Evolutionary conservation across 1,140 invertebrate genomes (phyloP).

Genomic region (Laodelphax striatellus): DNA sequence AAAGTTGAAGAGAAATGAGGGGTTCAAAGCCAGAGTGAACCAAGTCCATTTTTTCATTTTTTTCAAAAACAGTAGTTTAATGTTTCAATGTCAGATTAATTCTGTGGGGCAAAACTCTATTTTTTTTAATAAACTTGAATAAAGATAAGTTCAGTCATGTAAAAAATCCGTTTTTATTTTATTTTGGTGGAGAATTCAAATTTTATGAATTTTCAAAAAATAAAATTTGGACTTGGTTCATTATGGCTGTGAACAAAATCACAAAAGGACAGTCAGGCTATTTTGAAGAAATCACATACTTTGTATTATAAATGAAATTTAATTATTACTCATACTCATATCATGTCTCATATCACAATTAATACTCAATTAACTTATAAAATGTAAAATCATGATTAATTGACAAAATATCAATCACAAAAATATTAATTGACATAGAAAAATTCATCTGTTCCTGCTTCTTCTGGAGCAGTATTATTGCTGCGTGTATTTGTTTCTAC

Average conservation of each 20-base stretch:
- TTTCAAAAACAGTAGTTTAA: not conserved
- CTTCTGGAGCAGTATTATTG: not conserved
- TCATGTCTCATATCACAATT: not conserved
- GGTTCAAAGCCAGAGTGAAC: constrained; percentile 1
- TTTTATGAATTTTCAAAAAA: too few species aligned
- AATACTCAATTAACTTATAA: not conserved
- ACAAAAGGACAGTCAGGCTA: not conserved
- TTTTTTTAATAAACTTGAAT: not conserved
- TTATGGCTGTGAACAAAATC: not conserved
- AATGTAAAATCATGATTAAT: not conserved
- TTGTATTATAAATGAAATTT: not conserved
- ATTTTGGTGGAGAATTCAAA: not conserved
- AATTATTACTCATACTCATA: not conserved
- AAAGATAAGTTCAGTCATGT: not conserved
- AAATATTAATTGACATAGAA: not conserved
- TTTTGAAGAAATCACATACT: too few species aligned
- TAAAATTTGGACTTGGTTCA: not conserved
- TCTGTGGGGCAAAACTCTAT: not conserved
- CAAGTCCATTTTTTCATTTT: not conserved
- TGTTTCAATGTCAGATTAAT: not conserved
- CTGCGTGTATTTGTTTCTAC: not conserved
- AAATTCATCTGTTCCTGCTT: not conserved
- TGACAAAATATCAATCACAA: not conserved
- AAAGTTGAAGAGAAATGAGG: not conserved
- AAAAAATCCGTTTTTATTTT: not conserved